These are phyloP conservation scores for Tragulus kanchil DNA, from an alignment of 2,113 vertebrate genomes.

Conservation along the genomic window DNA sequence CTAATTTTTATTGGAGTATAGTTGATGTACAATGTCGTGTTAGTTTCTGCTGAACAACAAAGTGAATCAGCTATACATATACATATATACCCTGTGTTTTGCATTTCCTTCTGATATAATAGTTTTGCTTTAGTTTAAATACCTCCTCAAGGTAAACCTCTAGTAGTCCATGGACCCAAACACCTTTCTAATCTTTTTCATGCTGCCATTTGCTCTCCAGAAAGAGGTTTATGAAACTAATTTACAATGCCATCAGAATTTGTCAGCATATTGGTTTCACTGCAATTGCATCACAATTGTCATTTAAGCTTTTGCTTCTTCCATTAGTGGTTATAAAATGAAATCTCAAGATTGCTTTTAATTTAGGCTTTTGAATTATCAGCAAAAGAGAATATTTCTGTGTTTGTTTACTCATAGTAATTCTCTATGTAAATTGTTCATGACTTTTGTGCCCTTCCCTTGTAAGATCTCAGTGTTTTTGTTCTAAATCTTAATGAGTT, in stretches of 20 bases:
- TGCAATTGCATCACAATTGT: conserved; percentile 33
- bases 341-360: conserved; percentile 61
- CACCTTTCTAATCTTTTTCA: not conserved
- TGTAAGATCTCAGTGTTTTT: conserved; percentile 18
- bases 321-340: conserved; percentile 36
- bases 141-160: conserved; percentile 14
- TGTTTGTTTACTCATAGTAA: conserved; percentile 25
- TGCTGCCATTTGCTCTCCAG: not conserved
- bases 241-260: conserved; percentile 20
- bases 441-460: not conserved
- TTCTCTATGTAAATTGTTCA: not conserved
- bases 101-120: not conserved
- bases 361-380: conserved; percentile 30
- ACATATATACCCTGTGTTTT: not conserved
- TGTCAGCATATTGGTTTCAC: conserved; percentile 17
- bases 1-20: not conserved
- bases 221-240: not conserved
- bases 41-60: not conserved
- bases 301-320: conserved; percentile 46
- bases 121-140: conserved; percentile 17
- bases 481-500: conserved; percentile 30
- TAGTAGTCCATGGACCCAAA: not conserved
- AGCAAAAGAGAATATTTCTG: not conserved
- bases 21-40: not conserved
- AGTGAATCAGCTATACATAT: not conserved